phyloP scores from a whole-genome alignment of 1,140 invertebrate species.

The Drosophila prosaltans region DNA sequence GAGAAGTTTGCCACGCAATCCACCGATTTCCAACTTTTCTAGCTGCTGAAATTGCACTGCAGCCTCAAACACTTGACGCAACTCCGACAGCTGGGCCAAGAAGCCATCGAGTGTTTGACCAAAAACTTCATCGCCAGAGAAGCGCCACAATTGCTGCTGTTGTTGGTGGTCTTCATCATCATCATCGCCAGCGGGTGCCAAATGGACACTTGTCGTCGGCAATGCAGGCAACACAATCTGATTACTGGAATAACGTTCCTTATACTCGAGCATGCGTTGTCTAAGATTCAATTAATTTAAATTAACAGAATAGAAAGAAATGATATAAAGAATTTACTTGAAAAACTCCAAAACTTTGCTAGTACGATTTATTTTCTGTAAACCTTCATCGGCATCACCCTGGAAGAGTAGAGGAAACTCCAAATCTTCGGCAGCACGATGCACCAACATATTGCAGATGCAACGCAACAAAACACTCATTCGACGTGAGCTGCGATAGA shows the following conservation, averaged over 20 bases:
- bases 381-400: conserved; percentile 85
- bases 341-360: conserved; percentile 70
- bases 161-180: background rate
- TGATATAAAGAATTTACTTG: conserved; percentile 42
- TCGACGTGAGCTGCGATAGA: conserved; percentile 91
- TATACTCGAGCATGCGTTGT: conserved; percentile 62
- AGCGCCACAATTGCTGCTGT: conserved; percentile 86
- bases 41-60: conserved; percentile 91
- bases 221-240: conserved; percentile 82
- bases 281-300: conserved; percentile 20
- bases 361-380: conserved; percentile 70
- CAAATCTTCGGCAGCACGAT: conserved; percentile 83
- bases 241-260: conserved; percentile 83
- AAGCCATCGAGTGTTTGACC: conserved; percentile 86
- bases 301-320: background rate
- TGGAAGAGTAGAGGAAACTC: conserved; percentile 87
- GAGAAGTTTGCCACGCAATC: conserved; percentile 88
- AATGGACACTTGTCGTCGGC: conserved; percentile 16
- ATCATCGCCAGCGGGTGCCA: conserved; percentile 51
- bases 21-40: conserved; percentile 92
- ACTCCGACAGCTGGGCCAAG: conserved; percentile 84
- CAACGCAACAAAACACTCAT: conserved; percentile 89
- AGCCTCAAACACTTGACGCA: conserved; percentile 88
- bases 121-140: conserved; percentile 88
- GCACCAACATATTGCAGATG: conserved; percentile 89